Evolutionary conservation across 1,140 invertebrate genomes (phyloP), one percentile per base, ranked within the genome.

Genomic region (Pinna nobilis): DNA sequence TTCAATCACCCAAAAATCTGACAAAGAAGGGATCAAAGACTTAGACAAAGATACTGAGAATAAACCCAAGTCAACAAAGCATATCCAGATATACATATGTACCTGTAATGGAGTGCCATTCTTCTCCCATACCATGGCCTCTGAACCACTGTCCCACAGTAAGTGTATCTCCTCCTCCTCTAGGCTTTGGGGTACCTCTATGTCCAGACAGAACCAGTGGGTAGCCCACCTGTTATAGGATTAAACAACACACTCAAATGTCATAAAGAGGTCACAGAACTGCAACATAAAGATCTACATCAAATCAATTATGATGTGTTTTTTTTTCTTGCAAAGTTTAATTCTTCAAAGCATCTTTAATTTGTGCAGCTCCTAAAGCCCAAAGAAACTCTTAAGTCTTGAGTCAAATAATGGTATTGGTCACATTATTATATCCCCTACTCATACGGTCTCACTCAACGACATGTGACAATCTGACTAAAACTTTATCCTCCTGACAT

Each of bases 141-240:
- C 88, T 3, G 80, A 79, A 28, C 66, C 53, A 53, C 83, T 86
- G 67, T 89, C 84, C 88, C 88, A 89, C 3, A 84, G 30, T 3
- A 89, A 76, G 41, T 81, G 77, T 7, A 89, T 83, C 68, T 82
- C 80, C 37, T 83, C 73, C 25, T 80, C 49, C 13, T 33, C 37
- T 84, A 82, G 86, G 0, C 76, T 66, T 28, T 39, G 35, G 13
- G 88, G 87, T 51, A 88, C 75, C 3, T 80, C 79, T 20, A 88
- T 71, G 7, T 82, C 73, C 11, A 89, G 28, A 23, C 68, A 39
- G 73, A 89, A 92, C 91, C 91, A 92, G 73, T 91, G 91, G 13
- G 91, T 91, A 5, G 88, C 83, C 91, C 90, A 89, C 28, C 88
- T 89, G n/a, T n/a, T n/a, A n/a, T n/a, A n/a, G n/a, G n/a, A n/a